phyloP scores from a whole-genome alignment of 2,888 invertebrate genomes.

The Frankliniella fusca region DNA sequence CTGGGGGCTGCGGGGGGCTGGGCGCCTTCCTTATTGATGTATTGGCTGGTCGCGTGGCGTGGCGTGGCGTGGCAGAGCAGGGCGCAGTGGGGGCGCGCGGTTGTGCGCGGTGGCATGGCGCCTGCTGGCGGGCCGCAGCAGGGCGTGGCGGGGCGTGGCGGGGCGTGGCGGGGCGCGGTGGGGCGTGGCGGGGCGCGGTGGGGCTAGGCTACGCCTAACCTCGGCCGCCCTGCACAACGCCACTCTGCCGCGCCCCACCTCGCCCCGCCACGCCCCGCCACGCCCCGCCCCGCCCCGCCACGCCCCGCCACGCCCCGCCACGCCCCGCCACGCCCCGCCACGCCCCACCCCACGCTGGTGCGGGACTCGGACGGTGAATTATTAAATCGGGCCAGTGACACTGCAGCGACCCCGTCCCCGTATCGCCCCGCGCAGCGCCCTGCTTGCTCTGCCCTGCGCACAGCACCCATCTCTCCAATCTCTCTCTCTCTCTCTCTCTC shows the following conservation, averaged over 20 bases:
- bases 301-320: background rate
- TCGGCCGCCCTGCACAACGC: background rate
- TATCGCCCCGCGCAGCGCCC: conserved; percentile 36
- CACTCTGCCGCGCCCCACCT: background rate
- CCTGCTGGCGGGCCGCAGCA: too few species aligned
- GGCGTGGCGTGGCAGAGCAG: background rate
- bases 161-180: background rate
- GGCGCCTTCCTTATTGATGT: background rate
- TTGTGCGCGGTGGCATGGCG: too few species aligned
- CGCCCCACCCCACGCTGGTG: background rate
- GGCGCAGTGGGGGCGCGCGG: too few species aligned
- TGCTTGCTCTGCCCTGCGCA: background rate
- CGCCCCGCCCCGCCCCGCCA: background rate
- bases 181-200: too few species aligned
- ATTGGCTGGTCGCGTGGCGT: background rate
- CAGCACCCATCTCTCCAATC: conserved; percentile 41
- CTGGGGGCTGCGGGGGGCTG: too few species aligned
- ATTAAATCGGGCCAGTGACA: conserved; percentile 1
- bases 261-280: too few species aligned
- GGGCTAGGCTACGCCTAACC: background rate
- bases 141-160: background rate
- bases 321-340: background rate
- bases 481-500: conserved; percentile 34
- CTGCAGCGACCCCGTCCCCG: conserved; percentile 39
- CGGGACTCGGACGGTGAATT: background rate